Evolutionary conservation across 1,140 invertebrate genomes (phyloP).

Genomic region (Papilio machaon): DNA sequence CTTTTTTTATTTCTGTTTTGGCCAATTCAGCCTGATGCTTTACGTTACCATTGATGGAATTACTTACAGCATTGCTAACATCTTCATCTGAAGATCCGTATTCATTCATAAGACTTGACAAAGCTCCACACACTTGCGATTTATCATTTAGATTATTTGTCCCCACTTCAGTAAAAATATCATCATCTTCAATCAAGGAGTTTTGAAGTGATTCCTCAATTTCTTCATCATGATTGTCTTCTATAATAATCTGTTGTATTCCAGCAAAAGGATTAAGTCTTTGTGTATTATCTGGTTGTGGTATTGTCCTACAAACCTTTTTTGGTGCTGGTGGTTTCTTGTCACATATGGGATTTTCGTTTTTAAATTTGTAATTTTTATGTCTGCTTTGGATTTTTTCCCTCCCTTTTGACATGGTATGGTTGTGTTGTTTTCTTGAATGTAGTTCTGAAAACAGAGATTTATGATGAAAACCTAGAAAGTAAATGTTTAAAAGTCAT

Average conservation of each 20-base stretch:
- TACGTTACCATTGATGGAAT: conserved; percentile 38
- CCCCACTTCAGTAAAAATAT: conserved; percentile 50
- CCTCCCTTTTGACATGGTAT: not conserved
- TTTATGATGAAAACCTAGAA: not conserved
- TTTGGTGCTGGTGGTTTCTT: conserved; percentile 41
- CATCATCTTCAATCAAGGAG: conserved; percentile 69
- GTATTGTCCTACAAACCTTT: conserved; percentile 48
- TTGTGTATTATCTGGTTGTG: conserved; percentile 45
- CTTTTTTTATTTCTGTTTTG: conserved; percentile 41
- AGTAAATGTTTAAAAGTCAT: not conserved
- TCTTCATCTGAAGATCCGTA: conserved; percentile 82
- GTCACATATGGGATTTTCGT: conserved; percentile 33
- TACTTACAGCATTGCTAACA: conserved; percentile 43
- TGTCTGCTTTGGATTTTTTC: conserved; percentile 36
- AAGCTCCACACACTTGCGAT: conserved; percentile 75
- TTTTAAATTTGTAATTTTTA: conserved; percentile 33
- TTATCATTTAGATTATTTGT: conserved; percentile 39
- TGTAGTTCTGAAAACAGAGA: not conserved
- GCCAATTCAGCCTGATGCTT: conserved; percentile 37
- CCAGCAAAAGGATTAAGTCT: conserved; percentile 67
- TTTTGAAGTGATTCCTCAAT: conserved; percentile 38
- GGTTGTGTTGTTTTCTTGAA: not conserved
- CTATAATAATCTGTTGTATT: conserved; percentile 56
- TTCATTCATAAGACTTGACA: conserved; percentile 80
- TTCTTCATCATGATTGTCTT: conserved; percentile 48